Conservation (phyloP, 2,113 vertebrate species). For the human (Homo sapiens) region DNA sequence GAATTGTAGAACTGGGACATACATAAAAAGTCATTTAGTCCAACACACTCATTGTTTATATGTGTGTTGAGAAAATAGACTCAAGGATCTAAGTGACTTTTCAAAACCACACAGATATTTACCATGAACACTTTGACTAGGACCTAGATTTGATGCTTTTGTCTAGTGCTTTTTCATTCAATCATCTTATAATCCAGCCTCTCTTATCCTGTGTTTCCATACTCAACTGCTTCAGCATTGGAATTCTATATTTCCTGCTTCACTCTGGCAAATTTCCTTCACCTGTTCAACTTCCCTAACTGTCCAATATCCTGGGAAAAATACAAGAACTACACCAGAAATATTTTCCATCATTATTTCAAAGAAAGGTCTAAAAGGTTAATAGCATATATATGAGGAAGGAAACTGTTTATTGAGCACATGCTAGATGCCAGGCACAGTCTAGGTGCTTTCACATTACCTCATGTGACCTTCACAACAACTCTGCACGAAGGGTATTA, state of each 20-base stretch:
- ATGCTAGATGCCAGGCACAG: slow-evolving; percentile 22
- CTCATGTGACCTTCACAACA: slow-evolving; percentile 45
- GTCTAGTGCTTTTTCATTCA: slow-evolving; percentile 19
- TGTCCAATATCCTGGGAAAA: slow-evolving; percentile 62
- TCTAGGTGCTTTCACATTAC: slow-evolving; percentile 35
- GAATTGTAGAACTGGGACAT: not conserved
- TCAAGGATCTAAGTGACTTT: not conserved
- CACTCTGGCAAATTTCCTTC: slow-evolving; percentile 29
- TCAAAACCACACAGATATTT: not conserved
- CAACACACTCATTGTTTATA: not conserved
- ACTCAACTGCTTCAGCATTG: not conserved
- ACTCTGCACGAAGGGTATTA: not conserved
- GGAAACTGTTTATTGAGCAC: slow-evolving; percentile 55
- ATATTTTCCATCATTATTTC: slow-evolving; percentile 64
- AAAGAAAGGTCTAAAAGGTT: slow-evolving; percentile 51
- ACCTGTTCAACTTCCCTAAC: slow-evolving; percentile 48
- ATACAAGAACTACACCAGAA: slow-evolving; percentile 38
- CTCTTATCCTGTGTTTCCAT: not conserved
- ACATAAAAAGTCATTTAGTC: not conserved
- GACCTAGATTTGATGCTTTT: not conserved
- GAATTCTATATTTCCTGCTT: slow-evolving; percentile 53
- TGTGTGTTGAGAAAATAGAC: not conserved
- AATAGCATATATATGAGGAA: slow-evolving; percentile 51
- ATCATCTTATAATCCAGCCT: not conserved
- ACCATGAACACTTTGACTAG: not conserved